Base-by-base conservation (phyloP, 1,140 invertebrate species). In the Drosophila nikananu region DNA sequence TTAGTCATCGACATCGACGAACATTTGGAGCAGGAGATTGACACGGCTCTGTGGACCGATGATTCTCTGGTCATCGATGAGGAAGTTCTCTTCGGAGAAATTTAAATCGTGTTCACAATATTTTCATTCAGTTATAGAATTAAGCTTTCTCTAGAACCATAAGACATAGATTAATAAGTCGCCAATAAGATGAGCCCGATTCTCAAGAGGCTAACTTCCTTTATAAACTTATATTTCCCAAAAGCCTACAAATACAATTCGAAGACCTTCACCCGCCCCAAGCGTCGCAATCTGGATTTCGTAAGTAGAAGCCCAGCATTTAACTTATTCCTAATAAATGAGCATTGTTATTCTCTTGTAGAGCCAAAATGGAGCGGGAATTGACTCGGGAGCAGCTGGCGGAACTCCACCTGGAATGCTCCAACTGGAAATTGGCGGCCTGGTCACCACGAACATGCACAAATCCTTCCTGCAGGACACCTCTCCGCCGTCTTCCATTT, bases 381-480 rank as follows among this genome's bases (percentile, higher is more conserved):
- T 35, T 48, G 73, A 60, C 27, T 48, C 58, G 25, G 65, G 60
- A 49, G 19, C 51, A 5, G 66, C 19, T 3, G 15, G 19, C 19
- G 37, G 54, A 7, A 48, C 46, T 27, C 74, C 46, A 7, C 75
- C 77, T 3, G 65, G 64, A 7, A 81, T 87, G 79, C 71, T 92
- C 1, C 86, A 89, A 70, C 13, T 92, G 46, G 86, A 92, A 77
- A 92, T 92, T 23, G 91, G 91, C 10, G 91, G 91, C 19, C 66
- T 92, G 46, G 91, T 92, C 54, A 89, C 84, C 51, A 78, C 64
- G 5, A 92, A 83, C 5, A 92, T 93, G 91, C 91, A 93, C 49
- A 92, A 91, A 61, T 92, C 92, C 25, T 92, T 92, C 51, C 66
- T 93, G 19, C 91, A 92, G 63, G 92, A 93, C 65, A 92, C 89